Conservation (phyloP, 1,140 invertebrate genomes). For the Bombus difficillimus region DNA sequence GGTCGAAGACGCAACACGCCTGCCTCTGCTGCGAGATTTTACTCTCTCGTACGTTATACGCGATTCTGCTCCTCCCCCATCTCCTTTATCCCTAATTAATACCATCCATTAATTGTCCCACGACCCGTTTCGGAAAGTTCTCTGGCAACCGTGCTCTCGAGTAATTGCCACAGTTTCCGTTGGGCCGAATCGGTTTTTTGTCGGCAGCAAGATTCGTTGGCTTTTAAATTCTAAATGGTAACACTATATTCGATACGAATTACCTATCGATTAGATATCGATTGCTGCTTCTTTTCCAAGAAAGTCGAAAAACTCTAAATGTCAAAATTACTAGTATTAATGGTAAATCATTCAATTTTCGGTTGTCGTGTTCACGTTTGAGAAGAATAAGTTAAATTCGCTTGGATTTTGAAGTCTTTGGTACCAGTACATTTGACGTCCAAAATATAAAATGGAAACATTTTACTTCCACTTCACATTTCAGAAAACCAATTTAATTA, state of each 20-base stretch:
- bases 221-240: too few species aligned
- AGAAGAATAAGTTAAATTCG: background rate
- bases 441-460: background rate
- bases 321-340: too few species aligned
- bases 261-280: background rate
- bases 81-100: conserved; percentile 64
- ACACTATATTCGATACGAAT: background rate
- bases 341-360: background rate
- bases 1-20: conserved; percentile 55
- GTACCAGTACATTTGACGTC: background rate
- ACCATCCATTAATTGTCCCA: conserved; percentile 66
- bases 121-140: conserved; percentile 70
- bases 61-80: background rate
- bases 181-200: conserved; percentile 43
- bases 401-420: background rate
- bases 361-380: background rate
- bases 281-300: background rate
- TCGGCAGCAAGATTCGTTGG: background rate
- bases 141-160: conserved; percentile 59
- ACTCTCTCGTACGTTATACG: conserved; percentile 53
- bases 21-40: conserved; percentile 43
- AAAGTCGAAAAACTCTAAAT: background rate
- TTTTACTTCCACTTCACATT: background rate
- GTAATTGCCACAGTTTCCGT: conserved; percentile 71
- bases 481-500: conserved; percentile 2